Evolutionary conservation across 2,113 vertebrate species (phyloP).

Genomic region (Vanacampus margaritifer): DNA sequence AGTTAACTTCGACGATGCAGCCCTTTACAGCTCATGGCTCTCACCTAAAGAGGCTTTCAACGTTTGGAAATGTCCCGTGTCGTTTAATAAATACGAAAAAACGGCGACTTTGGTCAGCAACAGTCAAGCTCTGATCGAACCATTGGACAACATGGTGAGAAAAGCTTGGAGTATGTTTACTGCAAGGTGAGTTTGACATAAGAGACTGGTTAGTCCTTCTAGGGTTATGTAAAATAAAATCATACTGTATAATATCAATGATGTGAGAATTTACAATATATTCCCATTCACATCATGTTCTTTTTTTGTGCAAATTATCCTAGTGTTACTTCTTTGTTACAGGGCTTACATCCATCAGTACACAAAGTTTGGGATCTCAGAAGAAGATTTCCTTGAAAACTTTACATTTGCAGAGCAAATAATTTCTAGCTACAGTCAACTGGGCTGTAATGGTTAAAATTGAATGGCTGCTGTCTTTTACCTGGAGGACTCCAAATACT

Average conservation of each 20-base stretch:
- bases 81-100: constrained; percentile 91
- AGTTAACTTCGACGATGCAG: constrained; percentile 83
- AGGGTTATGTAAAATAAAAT: not conserved
- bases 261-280: too few species aligned
- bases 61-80: constrained; percentile 79
- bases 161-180: constrained; percentile 99
- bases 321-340: constrained; percentile 12
- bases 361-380: constrained; percentile 84
- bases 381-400: constrained; percentile 92
- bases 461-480: not conserved
- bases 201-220: not conserved
- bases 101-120: constrained; percentile 90
- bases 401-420: constrained; percentile 90
- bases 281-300: too few species aligned
- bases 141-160: constrained; percentile 83
- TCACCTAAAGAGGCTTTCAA: constrained; percentile 70
- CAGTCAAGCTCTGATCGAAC: constrained; percentile 85
- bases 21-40: constrained; percentile 88
- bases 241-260: not conserved
- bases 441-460: constrained; percentile 49
- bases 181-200: constrained; percentile 84
- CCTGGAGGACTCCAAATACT: not conserved
- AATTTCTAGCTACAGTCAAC: constrained; percentile 84
- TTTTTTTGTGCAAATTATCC: not conserved
- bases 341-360: constrained; percentile 96